These are phyloP conservation scores for Chamaea fasciata DNA, from an alignment of 2,113 vertebrate genomes.

Conservation along the genomic window DNA sequence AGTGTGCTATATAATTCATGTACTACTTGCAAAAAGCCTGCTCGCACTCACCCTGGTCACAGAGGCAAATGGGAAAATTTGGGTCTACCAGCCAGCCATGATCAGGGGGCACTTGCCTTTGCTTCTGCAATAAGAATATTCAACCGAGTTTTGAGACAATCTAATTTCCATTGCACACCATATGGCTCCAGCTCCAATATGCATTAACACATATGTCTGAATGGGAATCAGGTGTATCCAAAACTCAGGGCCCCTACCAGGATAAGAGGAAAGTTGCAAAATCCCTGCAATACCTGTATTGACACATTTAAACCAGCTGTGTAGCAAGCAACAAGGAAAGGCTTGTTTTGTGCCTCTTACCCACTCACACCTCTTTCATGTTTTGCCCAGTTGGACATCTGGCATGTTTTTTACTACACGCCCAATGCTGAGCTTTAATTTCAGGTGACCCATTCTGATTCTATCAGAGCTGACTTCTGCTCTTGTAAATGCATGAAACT, in stretches of 20 bases:
- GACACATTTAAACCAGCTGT: slow-evolving; percentile 51
- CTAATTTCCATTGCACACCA: background rate
- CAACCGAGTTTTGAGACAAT: background rate
- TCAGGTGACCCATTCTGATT: slow-evolving; percentile 37
- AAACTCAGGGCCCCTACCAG: background rate
- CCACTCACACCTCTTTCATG: slow-evolving; percentile 56
- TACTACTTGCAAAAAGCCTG: background rate
- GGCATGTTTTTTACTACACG: slow-evolving; percentile 46
- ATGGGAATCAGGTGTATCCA: background rate
- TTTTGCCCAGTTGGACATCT: slow-evolving; percentile 63
- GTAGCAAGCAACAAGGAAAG: slow-evolving; percentile 31
- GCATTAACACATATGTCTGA: background rate
- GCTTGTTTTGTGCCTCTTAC: slow-evolving; percentile 40
- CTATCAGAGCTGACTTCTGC: slow-evolving; percentile 57
- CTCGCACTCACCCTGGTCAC: background rate
- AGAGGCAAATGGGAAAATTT: background rate
- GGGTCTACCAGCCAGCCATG: background rate
- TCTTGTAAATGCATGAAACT: slow-evolving; percentile 46
- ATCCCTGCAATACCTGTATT: slow-evolving; percentile 40
- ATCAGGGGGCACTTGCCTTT: background rate
- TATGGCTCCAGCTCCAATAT: background rate
- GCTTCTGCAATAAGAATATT: background rate
- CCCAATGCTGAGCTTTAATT: slow-evolving; percentile 63
- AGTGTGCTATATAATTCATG: background rate
- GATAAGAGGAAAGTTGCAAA: background rate